Base-by-base conservation (phyloP, 2,888 invertebrate species). In the Mythimna loreyi region DNA sequence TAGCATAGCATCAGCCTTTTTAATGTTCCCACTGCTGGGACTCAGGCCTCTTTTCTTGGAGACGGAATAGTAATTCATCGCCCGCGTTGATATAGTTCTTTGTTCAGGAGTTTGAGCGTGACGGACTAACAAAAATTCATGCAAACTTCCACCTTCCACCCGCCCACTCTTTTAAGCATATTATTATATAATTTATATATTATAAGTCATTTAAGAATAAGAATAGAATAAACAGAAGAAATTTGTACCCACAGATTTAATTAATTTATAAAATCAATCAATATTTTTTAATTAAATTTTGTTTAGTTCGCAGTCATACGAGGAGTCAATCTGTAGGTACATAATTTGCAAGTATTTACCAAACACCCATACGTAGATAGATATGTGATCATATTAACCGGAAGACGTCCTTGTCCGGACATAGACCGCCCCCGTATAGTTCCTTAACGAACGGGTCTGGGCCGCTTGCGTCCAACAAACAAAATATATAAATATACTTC, bases 401-500 rank as follows among this genome's bases (percentile, higher is more conserved):
- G 72, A 61, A 78, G 45, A 58, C 25, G 63, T 65, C 63, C 56
- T 19, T 50, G 45, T 75, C 60, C 21, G 45, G 71, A 58, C 69
- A 33, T 60, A 43, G n/a, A 9, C 30, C 81, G 71, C 60, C 61
- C 43, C 72, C 77, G 47, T 70, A 78, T 45, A 62, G 36, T 58
- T 43, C 64, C 64, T 64, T 80, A 43, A 78, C 19, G 72, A 55
- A 55, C 45, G 72, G 65, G 61, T 70, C 81, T 30, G 72, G 71
- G 61, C 81, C 45, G 81, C 81, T 77, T 77, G 71, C 79, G 53
- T 75, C 53, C 75, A 73, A 75, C 61, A 75, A 75, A 79, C 67
- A 59, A 67, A 45, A 74, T 78, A 61, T 73, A 61, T 45, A 61
- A 67, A 75, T 75, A 78, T 21, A 53, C 47, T 52, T 60, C 21